phyloP scores from a whole-genome alignment of 2,113 vertebrate species.

The Calyptommatus sinebrachiatus region DNA sequence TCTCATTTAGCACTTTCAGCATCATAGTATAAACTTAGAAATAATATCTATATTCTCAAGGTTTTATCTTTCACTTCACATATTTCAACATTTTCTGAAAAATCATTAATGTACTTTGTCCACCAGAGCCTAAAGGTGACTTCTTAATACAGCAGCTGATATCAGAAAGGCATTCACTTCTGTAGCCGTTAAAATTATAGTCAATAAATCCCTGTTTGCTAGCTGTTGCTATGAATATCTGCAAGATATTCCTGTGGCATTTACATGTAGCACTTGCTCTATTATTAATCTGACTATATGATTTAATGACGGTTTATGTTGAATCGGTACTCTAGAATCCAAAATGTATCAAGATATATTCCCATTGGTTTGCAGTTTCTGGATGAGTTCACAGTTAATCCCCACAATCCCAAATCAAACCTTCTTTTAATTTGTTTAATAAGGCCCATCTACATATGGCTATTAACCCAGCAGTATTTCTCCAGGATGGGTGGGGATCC shows the following conservation, averaged over 20 bases:
- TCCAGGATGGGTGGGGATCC: no score
- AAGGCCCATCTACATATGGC: no score
- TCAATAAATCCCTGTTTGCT: not conserved
- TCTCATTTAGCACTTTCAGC: not conserved
- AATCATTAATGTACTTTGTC: not conserved
- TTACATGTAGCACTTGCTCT: not conserved
- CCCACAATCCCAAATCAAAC: no score
- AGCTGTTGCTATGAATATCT: not conserved
- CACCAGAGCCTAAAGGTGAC: not conserved
- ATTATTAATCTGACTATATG: not conserved
- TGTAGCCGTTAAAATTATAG: conserved; percentile 13
- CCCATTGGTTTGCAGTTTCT: not conserved
- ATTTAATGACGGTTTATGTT: not conserved
- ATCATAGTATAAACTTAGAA: no score
- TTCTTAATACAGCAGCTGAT: not conserved
- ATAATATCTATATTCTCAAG: not conserved
- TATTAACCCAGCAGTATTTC: no score
- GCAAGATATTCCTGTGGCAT: not conserved
- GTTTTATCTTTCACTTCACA: not conserved
- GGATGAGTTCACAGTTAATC: not conserved
- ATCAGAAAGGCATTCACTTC: not conserved
- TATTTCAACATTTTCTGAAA: not conserved
- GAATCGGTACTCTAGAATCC: not conserved
- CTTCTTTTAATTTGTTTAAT: no score
- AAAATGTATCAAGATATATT: not conserved